A percentile compares a stretch with the other conserved stretches of the same genome.
Conservation (phyloP, 2,113 vertebrate species). For the Hippoglossus stenolepis region DNA sequence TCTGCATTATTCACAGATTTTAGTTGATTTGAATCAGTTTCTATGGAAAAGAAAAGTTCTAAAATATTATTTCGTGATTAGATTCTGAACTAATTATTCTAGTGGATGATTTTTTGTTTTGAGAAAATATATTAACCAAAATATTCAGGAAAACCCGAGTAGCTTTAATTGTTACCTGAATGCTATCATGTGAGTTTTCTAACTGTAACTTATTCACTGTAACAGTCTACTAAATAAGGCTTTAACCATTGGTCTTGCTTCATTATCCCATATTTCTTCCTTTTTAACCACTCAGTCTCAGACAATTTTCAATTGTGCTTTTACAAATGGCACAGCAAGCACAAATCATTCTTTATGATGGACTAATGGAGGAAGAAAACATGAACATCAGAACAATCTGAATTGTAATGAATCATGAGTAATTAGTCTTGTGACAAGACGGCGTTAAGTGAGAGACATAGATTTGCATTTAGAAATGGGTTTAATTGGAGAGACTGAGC, state of each 20-base stretch:
- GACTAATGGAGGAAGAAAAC: constrained; percentile 48
- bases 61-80: constrained; percentile 7
- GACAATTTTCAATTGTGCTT: constrained; percentile 23
- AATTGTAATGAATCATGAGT: constrained; percentile 28
- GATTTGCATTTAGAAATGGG: constrained; percentile 30
- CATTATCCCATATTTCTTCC: constrained; percentile 42
- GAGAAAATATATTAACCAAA: background rate
- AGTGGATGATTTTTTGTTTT: constrained; percentile 1
- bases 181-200: constrained; percentile 7
- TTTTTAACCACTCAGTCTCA: constrained; percentile 50
- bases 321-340: constrained; percentile 33
- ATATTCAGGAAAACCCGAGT: background rate
- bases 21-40: constrained; percentile 11
- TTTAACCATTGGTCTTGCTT: background rate
- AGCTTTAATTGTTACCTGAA: background rate
- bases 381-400: constrained; percentile 13
- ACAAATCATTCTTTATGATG: constrained; percentile 55
- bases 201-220: constrained; percentile 7
- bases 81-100: background rate
- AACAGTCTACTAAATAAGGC: background rate
- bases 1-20: background rate
- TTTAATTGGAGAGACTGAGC: constrained; percentile 14
- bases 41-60: background rate
- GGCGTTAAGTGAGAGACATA: constrained; percentile 9
- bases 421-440: constrained; percentile 48